Evolutionary conservation across 2,797 vertebrate species (phyloP).

Genomic region (Mus spretus): DNA sequence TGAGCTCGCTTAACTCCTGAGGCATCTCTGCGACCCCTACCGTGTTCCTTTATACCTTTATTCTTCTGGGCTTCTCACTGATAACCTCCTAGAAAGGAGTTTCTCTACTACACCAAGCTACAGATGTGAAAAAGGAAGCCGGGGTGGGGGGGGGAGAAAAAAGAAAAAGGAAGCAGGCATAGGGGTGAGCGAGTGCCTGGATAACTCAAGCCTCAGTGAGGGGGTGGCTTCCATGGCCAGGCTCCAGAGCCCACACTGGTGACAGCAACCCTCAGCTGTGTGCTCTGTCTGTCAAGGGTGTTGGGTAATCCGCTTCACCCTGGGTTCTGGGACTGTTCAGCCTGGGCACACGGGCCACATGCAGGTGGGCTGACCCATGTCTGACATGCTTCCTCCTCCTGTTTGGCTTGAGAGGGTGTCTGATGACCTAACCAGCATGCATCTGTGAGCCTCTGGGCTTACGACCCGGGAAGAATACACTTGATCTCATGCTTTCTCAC

Average conservation of each 20-base stretch:
- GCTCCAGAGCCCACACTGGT: background rate
- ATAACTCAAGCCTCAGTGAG: background rate
- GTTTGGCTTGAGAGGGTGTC: background rate
- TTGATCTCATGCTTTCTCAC: background rate
- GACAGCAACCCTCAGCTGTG: background rate
- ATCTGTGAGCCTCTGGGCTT: background rate
- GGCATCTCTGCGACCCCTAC: too few relatives aligned
- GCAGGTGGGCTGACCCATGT: background rate
- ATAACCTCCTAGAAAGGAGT: background rate
- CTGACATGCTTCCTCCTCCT: background rate
- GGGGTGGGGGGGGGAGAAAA: background rate
- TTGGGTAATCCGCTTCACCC: fast-evolving
- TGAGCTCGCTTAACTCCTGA: background rate
- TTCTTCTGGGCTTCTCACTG: background rate
- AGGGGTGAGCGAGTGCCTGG: background rate
- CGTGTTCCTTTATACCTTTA: fast-evolving
- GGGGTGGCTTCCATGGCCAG: background rate
- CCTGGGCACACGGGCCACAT: background rate
- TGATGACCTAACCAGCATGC: fast-evolving
- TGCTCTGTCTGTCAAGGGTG: too few relatives aligned
- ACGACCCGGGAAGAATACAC: background rate
- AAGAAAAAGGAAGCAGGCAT: background rate
- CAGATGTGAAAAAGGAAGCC: background rate
- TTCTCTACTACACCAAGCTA: background rate
- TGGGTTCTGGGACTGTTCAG: background rate